Base-by-base conservation (phyloP, 2,113 vertebrate species). In the Eolophus roseicapilla region DNA sequence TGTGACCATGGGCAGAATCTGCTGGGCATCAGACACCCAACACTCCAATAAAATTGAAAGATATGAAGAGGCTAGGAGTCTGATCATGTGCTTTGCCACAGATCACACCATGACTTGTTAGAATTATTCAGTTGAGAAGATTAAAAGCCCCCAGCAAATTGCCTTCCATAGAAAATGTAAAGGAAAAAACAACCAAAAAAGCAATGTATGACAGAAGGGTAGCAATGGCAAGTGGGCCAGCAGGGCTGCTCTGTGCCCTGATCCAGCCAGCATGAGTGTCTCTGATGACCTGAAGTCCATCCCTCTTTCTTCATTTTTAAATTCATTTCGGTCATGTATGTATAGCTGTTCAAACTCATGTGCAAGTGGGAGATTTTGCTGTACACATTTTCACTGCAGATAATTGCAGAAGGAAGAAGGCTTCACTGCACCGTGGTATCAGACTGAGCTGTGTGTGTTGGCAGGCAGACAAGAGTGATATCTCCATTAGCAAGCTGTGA, bases 361-460 rank as follows among this genome's bases (percentile, higher is more conserved):
- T 37, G 52, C 67, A 41, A 39, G 74, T 55, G 44, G 37, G 76
- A 74, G 16, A 21, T 21, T 90, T 84, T 84, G 28, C 55, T 83
- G 35, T 76, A 27, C 62, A 24, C 0, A 0, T 75, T 78, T 91
- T 64, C 39, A 29, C 5, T 80, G 75, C 55, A 57, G 63, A 5
- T 90, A 64, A 52, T 35, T 73, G 11, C n/a, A 63, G 74, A 70
- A 86, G 57, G 71, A 59, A 47, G 39, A 39, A 23, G 44, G 12
- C 13, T 81, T 65, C 64, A n/a, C 29, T 0, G 1, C 12, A 6
- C 35, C 0, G 1, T 11, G 11, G 16, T 33, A 41, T 50, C 2
- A 4, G 13, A 17, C 62, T 86, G 79, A 62, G 10, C n/a, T 35
- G 17, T 71, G 73, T 47, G 20, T 69, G 21, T 44, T 75, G 69